Conservation (phyloP, 2,113 vertebrate genomes). For the Struthio camelus region DNA sequence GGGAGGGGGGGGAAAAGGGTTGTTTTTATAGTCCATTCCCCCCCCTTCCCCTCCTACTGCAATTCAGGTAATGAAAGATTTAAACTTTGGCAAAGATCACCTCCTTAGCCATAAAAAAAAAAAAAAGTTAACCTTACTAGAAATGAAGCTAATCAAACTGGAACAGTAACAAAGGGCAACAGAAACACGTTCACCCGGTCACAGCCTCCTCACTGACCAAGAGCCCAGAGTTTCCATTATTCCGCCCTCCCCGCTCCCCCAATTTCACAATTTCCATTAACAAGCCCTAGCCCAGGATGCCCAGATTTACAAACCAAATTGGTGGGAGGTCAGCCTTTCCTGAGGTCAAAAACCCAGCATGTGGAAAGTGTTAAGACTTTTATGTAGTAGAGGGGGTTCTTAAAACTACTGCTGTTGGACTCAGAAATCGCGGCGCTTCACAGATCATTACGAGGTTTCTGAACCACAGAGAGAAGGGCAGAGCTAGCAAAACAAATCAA, state of each 20-base stretch:
- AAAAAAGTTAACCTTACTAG: constrained; percentile 44
- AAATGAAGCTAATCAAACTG: constrained; percentile 80
- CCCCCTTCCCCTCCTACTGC: neutral
- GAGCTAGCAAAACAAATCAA: constrained; percentile 79
- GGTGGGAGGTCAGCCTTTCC: constrained; percentile 51
- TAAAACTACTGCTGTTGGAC: constrained; percentile 57
- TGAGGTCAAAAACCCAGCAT: constrained; percentile 56
- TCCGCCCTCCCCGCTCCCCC: neutral
- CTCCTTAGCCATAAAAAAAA: neutral
- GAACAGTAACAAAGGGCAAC: constrained; percentile 71
- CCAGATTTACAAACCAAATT: constrained; percentile 41
- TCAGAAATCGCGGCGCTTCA: constrained; percentile 61
- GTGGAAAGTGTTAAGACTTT: constrained; percentile 64
- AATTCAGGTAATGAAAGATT: constrained; percentile 33
- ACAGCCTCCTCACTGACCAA: constrained; percentile 73
- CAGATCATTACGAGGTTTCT: constrained; percentile 69
- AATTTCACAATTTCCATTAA: constrained; percentile 52
- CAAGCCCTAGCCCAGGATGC: constrained; percentile 19
- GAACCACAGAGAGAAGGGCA: constrained; percentile 71
- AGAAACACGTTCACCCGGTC: constrained; percentile 68
- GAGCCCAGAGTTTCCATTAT: constrained; percentile 72
- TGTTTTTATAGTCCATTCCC: neutral
- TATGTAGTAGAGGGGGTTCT: constrained; percentile 32
- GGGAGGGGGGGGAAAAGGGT: neutral
- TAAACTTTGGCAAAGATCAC: constrained; percentile 30